Evolutionary conservation across 2,797 vertebrate genomes (phyloP), one percentile per base, ranked within the genome.

Genomic region (Spinibarbus caldwelli): DNA sequence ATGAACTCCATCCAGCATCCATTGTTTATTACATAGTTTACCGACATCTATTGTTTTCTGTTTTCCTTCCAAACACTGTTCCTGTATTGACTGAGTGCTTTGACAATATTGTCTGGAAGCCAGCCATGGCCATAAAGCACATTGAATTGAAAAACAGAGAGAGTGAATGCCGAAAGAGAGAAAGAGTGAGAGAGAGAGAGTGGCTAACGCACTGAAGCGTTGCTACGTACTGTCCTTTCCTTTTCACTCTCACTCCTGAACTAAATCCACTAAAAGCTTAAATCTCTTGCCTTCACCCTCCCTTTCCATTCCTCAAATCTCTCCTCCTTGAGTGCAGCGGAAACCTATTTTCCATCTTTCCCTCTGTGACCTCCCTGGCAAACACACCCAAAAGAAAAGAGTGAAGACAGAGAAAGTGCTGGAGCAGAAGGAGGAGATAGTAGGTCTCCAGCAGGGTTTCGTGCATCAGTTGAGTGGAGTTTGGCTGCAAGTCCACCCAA

Each of bases 381-480:
- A 81, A 45, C 72, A 57, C 66, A 70, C 43, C 45, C 71, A 45
- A 41, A 67, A 43, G 10, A 47, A 79, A 85, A 80, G 66, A 71
- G 43, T 82, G 29, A 67, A 78, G 68, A 87, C 79, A 75, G 43
- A 83, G 59, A 82, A 70, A 79, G 43, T 21, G 57, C 68, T 80
- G 26, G 38, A 59, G 71, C 73, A 86, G 72, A 71, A 89, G 38
- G 76, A 59, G 85, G 67, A 80, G 64, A 80, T 64, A 67, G 83
- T 45, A 59, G 59, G 43, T 85, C 80, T 82, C 52, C 64, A 86
- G 84, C 68, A 76, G 80, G 31, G 54, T 78, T 64, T 87, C 52
- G 54, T 15, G 70, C 86, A 86, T 87, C 64, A 86, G 86, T 85
- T 89, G 87, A 89, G 88, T 67, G 62, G 71, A 73, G 68, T 71